phyloP scores from a whole-genome alignment of 2,113 vertebrate species.

The Neoarius graeffei region DNA sequence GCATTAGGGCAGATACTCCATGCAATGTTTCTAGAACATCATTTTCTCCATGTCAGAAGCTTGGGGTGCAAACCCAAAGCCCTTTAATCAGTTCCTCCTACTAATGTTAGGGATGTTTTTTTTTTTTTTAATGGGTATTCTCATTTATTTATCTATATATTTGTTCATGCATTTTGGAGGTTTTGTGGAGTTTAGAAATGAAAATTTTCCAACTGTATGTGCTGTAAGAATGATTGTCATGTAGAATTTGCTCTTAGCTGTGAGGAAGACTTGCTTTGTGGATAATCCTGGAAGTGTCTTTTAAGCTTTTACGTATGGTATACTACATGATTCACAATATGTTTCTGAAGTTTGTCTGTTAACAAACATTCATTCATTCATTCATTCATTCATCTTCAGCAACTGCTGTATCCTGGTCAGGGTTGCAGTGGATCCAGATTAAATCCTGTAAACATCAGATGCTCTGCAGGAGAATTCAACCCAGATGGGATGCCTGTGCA shows the following conservation, averaged over 20 bases:
- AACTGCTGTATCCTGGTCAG: neutral
- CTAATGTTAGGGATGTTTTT: neutral
- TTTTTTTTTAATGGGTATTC: neutral
- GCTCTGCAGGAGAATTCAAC: neutral
- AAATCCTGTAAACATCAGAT: neutral
- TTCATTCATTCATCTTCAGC: neutral
- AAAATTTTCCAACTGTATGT: neutral
- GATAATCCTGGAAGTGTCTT: neutral
- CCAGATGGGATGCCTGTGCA: neutral
- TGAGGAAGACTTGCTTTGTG: neutral
- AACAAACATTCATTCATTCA: neutral
- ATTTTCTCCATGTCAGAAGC: conserved; percentile 54
- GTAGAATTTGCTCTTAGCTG: neutral
- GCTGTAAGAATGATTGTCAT: neutral
- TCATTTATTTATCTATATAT: conserved; percentile 5
- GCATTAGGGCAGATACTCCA: conserved; percentile 59
- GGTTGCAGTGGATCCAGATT: neutral
- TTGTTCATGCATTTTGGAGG: neutral
- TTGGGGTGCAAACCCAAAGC: conserved; percentile 51
- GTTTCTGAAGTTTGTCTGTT: neutral
- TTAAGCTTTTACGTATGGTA: neutral
- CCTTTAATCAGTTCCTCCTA: conserved; percentile 49
- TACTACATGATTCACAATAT: neutral
- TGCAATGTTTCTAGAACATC: conserved; percentile 58
- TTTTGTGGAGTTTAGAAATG: neutral